Evolutionary conservation across 30 jellyfish, hydroid and myxozoan species (phyloP).

Genomic region (Phacellophora camtschatica): DNA sequence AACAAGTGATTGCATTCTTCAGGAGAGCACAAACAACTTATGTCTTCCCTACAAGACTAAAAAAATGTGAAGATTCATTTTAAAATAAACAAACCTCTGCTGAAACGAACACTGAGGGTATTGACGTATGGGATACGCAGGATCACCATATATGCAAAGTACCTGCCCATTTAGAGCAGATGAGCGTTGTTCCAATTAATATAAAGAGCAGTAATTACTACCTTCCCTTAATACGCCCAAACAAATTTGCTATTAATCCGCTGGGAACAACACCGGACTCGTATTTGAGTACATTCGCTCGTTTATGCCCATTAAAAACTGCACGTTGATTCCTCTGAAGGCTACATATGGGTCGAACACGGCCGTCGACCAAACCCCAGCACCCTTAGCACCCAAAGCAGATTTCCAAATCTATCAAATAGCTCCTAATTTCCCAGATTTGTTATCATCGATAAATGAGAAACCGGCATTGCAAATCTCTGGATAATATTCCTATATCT

Average conservation of each 20-base stretch:
- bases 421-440: no score
- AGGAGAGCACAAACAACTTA: constrained; percentile 49
- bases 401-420: constrained; percentile 10
- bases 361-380: constrained; percentile 53
- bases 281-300: constrained; percentile 30
- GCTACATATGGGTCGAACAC: constrained; percentile 38
- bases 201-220: constrained; percentile 1
- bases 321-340: constrained; percentile 33
- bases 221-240: constrained; percentile 28
- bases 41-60: background rate
- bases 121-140: constrained; percentile 30
- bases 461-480: no score
- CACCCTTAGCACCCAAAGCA: background rate
- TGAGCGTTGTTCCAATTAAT: background rate
- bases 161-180: constrained; percentile 1
- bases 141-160: constrained; percentile 40
- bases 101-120: constrained; percentile 10
- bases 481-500: no score
- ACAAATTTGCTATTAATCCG: constrained; percentile 32
- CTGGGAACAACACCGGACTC: constrained; percentile 40
- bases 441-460: no score
- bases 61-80: no score
- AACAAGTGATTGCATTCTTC: constrained; percentile 54
- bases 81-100: constrained; percentile 1
- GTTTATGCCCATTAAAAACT: constrained; percentile 46